phyloP scores from a whole-genome alignment of 2,113 vertebrate species.

The Nibea coibor region DNA sequence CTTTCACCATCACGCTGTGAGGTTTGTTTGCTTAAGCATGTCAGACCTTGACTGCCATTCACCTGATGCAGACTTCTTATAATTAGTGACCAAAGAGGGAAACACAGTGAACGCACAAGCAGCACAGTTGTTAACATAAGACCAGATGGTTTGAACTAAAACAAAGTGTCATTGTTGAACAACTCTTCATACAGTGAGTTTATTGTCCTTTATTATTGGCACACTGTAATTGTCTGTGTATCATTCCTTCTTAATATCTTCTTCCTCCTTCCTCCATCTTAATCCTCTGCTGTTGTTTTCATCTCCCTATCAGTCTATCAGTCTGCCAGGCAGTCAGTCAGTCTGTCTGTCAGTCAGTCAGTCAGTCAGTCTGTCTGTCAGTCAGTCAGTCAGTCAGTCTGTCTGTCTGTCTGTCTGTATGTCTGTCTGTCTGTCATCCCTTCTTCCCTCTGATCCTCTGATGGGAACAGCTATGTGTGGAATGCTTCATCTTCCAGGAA shows the following conservation, averaged over 20 bases:
- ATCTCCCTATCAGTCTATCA: conserved; percentile 9
- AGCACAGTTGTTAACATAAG: conserved; percentile 29
- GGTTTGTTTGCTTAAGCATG: conserved; percentile 54
- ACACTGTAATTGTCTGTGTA: conserved; percentile 31
- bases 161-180: conserved; percentile 24
- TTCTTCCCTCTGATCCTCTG: conserved; percentile 31
- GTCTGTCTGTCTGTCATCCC: conserved; percentile 39
- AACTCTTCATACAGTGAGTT: conserved; percentile 3
- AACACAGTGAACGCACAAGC: background rate
- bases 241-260: conserved; percentile 16
- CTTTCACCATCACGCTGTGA: conserved; percentile 31
- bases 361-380: conserved; percentile 40
- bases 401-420: conserved; percentile 48
- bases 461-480: conserved; percentile 70
- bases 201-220: conserved; percentile 40
- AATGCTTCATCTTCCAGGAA: conserved; percentile 70
- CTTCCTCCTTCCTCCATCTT: conserved; percentile 48
- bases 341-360: conserved; percentile 45
- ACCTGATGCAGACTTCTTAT: conserved; percentile 31
- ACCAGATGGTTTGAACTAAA: conserved; percentile 8
- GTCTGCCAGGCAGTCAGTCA: too few relatives aligned
- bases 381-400: too few relatives aligned
- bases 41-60: conserved; percentile 54
- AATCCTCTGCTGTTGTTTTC: conserved; percentile 53
- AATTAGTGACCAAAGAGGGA: conserved; percentile 62